These are phyloP conservation scores for Knipowitschia caucasica DNA, from an alignment of 2,797 vertebrate genomes.

Conservation along the genomic window DNA sequence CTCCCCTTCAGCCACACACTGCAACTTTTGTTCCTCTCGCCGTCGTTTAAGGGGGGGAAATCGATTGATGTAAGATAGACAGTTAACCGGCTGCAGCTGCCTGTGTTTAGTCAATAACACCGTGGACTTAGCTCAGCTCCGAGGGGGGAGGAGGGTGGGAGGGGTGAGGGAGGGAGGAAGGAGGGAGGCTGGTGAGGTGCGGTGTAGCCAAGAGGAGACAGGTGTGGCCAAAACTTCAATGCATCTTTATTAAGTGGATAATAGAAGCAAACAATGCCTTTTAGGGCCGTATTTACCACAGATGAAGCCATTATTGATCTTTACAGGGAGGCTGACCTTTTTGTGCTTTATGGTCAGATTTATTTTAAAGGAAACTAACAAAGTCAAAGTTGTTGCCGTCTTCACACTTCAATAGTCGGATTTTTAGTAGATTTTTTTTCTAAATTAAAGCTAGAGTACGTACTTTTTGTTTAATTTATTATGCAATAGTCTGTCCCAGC, in stretches of 20 bases:
- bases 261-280: constrained; percentile 17
- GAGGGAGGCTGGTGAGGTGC: constrained; percentile 38
- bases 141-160: constrained; percentile 11
- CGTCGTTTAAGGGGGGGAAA: constrained; percentile 57
- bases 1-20: constrained; percentile 17
- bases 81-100: constrained; percentile 71
- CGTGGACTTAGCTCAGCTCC: constrained; percentile 40
- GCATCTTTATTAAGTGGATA: constrained; percentile 47
- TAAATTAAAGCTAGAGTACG: too few relatives aligned
- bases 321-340: constrained; percentile 1
- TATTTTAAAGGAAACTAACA: constrained; percentile 20
- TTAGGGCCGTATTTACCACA: constrained; percentile 17
- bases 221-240: constrained; percentile 35
- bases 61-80: constrained; percentile 69
- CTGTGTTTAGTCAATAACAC: constrained; percentile 76
- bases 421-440: too few relatives aligned
- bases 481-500: too few relatives aligned
- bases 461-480: too few relatives aligned
- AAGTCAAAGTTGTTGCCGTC: too few relatives aligned
- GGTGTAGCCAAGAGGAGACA: constrained; percentile 40
- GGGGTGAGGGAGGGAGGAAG: too few relatives aligned
- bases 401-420: too few relatives aligned
- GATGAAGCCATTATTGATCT: constrained; percentile 9
- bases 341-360: constrained; percentile 1
- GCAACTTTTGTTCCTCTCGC: constrained; percentile 44